Evolutionary conservation across 2,797 vertebrate genomes (phyloP).

Genomic region (Xenopus petersii): DNA sequence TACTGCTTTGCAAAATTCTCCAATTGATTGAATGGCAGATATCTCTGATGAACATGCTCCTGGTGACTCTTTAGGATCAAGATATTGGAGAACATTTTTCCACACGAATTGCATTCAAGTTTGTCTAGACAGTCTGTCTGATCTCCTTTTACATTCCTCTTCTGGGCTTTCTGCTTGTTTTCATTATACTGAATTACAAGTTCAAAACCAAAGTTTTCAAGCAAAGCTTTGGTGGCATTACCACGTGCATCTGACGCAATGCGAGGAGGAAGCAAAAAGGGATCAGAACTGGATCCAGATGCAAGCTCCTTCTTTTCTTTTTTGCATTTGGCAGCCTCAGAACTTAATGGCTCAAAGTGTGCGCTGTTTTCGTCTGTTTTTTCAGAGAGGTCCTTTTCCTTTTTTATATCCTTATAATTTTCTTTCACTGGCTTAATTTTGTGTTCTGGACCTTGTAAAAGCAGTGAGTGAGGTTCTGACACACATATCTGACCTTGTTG

Average conservation of each 20-base stretch:
- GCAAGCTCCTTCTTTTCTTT: constrained; percentile 69
- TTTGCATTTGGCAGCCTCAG: constrained; percentile 79
- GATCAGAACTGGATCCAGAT: constrained; percentile 72
- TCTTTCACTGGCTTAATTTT: constrained; percentile 80
- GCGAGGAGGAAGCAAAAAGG: constrained; percentile 84
- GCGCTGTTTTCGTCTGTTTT: constrained; percentile 67
- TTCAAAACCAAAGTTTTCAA: constrained; percentile 99
- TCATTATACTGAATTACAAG: constrained; percentile 98
- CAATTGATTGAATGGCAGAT: constrained; percentile 93
- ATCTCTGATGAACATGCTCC: constrained; percentile 96
- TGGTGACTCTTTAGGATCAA: constrained; percentile 98
- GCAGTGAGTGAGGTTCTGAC: constrained; percentile 80
- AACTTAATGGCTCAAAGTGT: constrained; percentile 69
- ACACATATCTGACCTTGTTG: constrained; percentile 73
- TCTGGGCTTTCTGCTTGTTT: constrained; percentile 97
- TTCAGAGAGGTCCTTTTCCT: constrained; percentile 78
- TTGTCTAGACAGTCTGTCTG: constrained; percentile 88
- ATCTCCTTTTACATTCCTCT: constrained; percentile 82
- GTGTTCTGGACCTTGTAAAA: constrained; percentile 86
- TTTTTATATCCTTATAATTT: constrained; percentile 83
- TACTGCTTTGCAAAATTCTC: constrained; percentile 97
- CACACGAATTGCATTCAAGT: constrained; percentile 91
- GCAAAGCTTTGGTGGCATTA: constrained; percentile 94
- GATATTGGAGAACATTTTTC: constrained; percentile 96
- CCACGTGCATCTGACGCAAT: constrained; percentile 96